Percentiles rank a stretch among this genome's conserved stretches.
phyloP scores from a whole-genome alignment of 2,113 vertebrate genomes.

The Panthera uncia region DNA sequence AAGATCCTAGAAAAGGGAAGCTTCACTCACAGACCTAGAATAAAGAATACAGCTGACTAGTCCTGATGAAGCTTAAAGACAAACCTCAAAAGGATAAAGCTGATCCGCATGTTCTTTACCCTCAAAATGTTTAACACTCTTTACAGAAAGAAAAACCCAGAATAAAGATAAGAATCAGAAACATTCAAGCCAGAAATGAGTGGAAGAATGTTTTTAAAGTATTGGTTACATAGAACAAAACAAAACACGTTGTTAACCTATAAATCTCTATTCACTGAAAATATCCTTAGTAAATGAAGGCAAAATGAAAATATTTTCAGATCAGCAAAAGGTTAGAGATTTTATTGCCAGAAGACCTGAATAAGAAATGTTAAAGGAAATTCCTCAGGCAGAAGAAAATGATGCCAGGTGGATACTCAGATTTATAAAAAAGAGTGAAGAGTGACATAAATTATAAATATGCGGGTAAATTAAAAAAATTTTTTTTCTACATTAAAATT shows the following conservation, averaged over 20 bases:
- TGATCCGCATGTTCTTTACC: neutral
- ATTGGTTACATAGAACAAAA: neutral
- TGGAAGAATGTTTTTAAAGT: neutral
- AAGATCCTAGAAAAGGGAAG: neutral
- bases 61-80: neutral
- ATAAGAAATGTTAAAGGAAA: neutral
- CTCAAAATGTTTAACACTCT: neutral
- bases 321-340: neutral
- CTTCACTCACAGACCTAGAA: neutral
- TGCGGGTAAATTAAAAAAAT: neutral
- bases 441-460: neutral
- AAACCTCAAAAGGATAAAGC: neutral
- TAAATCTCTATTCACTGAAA: neutral
- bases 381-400: neutral
- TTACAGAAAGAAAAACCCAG: neutral
- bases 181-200: neutral
- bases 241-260: neutral
- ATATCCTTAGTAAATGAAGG: neutral
- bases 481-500: neutral
- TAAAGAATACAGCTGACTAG: neutral
- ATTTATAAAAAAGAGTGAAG: neutral
- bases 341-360: neutral
- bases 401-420: neutral
- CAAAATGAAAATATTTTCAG: neutral
- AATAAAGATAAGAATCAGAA: neutral